phyloP scores from a whole-genome alignment of 2,797 vertebrate species.

The Lepus oiostolus region DNA sequence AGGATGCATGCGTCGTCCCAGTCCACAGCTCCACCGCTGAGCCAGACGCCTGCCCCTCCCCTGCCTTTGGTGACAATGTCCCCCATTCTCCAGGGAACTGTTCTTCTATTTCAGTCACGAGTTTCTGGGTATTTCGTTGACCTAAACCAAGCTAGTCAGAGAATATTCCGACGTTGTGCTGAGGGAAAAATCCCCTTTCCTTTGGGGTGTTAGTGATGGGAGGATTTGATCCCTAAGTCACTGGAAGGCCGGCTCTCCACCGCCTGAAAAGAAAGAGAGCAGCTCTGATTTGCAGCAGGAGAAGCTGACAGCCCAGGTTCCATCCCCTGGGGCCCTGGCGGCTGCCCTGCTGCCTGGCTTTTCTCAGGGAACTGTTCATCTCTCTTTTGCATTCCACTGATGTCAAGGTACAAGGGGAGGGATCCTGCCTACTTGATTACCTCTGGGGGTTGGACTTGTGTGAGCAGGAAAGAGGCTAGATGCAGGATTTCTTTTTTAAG shows the following conservation, averaged over 20 bases:
- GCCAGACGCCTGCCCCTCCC: neutral
- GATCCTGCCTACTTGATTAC: neutral
- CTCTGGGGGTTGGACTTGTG: neutral
- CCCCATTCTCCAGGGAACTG: neutral
- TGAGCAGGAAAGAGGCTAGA: neutral
- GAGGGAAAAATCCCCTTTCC: constrained; percentile 17
- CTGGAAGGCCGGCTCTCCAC: neutral
- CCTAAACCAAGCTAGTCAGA: neutral
- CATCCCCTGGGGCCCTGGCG: neutral
- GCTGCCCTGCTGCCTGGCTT: neutral
- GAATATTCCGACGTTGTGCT: neutral
- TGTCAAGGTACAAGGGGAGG: constrained; percentile 11
- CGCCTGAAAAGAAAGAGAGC: neutral
- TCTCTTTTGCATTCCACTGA: neutral
- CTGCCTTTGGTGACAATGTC: neutral
- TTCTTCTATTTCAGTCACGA: neutral
- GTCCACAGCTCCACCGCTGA: no score
- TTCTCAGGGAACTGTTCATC: neutral
- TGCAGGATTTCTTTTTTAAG: constrained; percentile 16
- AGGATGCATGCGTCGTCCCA: no score
- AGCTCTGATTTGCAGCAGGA: neutral
- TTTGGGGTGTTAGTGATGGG: neutral
- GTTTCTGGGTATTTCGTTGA: neutral
- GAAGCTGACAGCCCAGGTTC: neutral
- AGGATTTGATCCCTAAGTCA: neutral